A percentile compares a stretch with the other conserved stretches of the same genome.
Evolutionary conservation across 2,797 vertebrate genomes (phyloP).

Genomic region (Amphiprion clarkii): DNA sequence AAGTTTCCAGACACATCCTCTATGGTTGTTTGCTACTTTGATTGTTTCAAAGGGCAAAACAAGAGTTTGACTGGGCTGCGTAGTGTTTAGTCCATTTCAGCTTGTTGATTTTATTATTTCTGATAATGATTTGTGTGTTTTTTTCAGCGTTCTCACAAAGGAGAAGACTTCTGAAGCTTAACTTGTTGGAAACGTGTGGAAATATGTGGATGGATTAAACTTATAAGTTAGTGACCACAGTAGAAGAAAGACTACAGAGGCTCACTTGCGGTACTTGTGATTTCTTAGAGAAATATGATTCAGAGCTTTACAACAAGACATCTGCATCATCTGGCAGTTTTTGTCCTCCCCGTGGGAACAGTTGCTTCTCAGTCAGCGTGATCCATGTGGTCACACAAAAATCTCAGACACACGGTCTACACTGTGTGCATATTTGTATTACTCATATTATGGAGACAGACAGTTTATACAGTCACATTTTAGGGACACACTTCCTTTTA

Average conservation of each 20-base stretch:
- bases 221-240: background rate
- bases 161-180: background rate
- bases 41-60: background rate
- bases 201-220: background rate
- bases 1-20: background rate
- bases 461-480: background rate
- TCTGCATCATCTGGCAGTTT: slow-evolving; percentile 43
- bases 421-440: background rate
- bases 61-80: background rate
- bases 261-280: no score
- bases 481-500: no score
- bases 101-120: background rate
- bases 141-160: background rate
- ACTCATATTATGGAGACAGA: background rate
- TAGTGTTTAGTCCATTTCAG: background rate
- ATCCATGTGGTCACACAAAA: slow-evolving; percentile 46
- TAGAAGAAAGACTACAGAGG: no score
- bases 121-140: background rate
- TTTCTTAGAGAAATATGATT: background rate
- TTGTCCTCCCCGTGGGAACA: slow-evolving; percentile 38
- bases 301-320: slow-evolving; percentile 8
- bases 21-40: slow-evolving; percentile 17
- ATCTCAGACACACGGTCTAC: background rate
- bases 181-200: background rate
- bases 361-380: slow-evolving; percentile 27